phyloP scores from a whole-genome alignment of 2,888 invertebrate species.

The Steinernema carpocapsae region DNA sequence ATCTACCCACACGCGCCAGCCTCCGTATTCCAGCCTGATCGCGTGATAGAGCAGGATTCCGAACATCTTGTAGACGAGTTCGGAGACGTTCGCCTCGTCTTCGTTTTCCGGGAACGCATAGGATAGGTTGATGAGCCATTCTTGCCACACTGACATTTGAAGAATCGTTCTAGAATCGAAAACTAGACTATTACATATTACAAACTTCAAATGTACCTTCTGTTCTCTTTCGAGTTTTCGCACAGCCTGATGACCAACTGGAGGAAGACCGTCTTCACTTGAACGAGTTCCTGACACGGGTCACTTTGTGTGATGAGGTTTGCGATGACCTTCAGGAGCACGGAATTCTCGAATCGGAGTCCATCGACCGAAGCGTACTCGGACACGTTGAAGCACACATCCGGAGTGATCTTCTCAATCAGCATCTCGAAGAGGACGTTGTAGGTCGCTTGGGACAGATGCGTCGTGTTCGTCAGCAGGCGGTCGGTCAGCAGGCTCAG shows the following conservation, averaged over 20 bases:
- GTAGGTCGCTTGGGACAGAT: conserved; percentile 90
- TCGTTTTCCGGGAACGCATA: conserved; percentile 87
- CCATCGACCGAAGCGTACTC: conserved; percentile 83
- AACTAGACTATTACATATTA: not conserved
- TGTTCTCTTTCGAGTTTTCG: conserved; percentile 93
- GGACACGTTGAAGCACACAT: conserved; percentile 89
- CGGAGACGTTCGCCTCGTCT: conserved; percentile 79
- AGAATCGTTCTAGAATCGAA: conserved; percentile 78
- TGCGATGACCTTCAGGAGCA: conserved; percentile 96
- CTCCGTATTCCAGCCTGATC: conserved; percentile 97
- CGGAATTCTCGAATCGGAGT: conserved; percentile 73
- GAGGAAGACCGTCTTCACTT: conserved; percentile 90
- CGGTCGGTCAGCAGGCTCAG: conserved; percentile 94
- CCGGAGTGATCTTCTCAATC: conserved; percentile 94
- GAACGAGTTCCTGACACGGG: conserved; percentile 85
- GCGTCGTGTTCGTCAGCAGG: conserved; percentile 85
- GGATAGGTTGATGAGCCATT: conserved; percentile 93
- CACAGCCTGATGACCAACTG: conserved; percentile 97
- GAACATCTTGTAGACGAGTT: conserved; percentile 96
- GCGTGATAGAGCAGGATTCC: conserved; percentile 97
- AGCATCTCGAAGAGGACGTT: conserved; percentile 94
- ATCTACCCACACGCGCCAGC: conserved; percentile 99
- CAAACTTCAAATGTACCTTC: conserved; percentile 70
- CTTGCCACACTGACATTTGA: conserved; percentile 99
- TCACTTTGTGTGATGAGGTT: conserved; percentile 94